Percentiles rank a stretch among this genome's conserved stretches.
These are phyloP conservation scores for Trichonephila clavipes DNA, from an alignment of 1,140 invertebrate species.

Conservation along the genomic window DNA sequence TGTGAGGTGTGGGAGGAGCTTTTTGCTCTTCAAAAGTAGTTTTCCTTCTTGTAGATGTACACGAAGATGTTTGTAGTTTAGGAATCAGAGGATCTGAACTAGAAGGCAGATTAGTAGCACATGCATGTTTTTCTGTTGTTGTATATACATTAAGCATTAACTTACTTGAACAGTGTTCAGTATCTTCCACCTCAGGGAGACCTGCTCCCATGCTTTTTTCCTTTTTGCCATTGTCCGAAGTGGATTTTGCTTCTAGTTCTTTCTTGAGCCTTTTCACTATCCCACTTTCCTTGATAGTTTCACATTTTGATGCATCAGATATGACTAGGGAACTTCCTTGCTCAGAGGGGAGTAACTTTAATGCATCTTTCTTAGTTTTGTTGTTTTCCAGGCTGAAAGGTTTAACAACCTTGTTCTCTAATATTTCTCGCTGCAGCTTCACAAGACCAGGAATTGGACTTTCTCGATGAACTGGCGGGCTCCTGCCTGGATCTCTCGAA, in stretches of 20 bases:
- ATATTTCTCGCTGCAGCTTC: conserved; percentile 84
- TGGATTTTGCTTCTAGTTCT: conserved; percentile 91
- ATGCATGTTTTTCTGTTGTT: conserved; percentile 28
- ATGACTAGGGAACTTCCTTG: conserved; percentile 66
- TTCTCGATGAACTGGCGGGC: conserved; percentile 59
- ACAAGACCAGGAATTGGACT: conserved; percentile 82
- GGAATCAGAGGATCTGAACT: conserved; percentile 2
- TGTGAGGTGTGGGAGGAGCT: conserved; percentile 78
- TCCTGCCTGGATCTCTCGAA: conserved; percentile 17
- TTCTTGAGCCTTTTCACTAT: conserved; percentile 91
- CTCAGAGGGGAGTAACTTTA: conserved; percentile 53
- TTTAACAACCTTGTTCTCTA: conserved; percentile 82
- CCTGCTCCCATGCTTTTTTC: conserved; percentile 79
- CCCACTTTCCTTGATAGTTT: conserved; percentile 81
- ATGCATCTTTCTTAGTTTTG: conserved; percentile 64
- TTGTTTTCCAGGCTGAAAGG: conserved; percentile 45
- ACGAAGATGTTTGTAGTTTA: conserved; percentile 11
- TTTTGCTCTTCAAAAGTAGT: conserved; percentile 42
- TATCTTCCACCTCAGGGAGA: conserved; percentile 77
- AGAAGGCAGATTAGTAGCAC: background rate
- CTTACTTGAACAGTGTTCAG: conserved; percentile 54
- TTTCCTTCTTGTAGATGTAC: conserved; percentile 47
- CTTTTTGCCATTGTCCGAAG: conserved; percentile 60
- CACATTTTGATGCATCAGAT: conserved; percentile 75
- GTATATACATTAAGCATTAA: conserved; percentile 33